These are phyloP conservation scores for Ascaphus truei DNA, from an alignment of 2,113 vertebrate species.

Conservation along the genomic window DNA sequence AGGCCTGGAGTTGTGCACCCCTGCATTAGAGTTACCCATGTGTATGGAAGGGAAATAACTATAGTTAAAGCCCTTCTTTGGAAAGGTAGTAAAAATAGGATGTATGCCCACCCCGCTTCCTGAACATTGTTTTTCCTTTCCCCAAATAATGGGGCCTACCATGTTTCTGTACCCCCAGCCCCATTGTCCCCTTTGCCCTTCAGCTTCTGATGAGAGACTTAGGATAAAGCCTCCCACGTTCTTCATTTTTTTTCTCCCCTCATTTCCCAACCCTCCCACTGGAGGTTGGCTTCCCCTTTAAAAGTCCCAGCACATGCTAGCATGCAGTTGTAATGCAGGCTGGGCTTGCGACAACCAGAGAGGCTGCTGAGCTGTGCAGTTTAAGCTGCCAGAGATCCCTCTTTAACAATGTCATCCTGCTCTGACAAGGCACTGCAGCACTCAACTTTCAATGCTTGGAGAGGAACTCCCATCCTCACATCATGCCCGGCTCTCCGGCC, in stretches of 20 bases:
- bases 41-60: no score
- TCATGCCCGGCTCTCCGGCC: constrained; percentile 11
- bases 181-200: constrained; percentile 30
- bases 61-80: no score
- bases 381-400: constrained; percentile 72
- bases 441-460: constrained; percentile 41
- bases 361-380: constrained; percentile 86
- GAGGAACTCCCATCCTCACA: constrained; percentile 37
- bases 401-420: constrained; percentile 82
- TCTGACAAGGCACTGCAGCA: constrained; percentile 67
- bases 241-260: not conserved
- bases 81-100: no score
- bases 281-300: constrained; percentile 79
- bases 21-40: no score
- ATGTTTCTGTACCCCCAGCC: not conserved
- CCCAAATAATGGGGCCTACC: no score
- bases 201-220: not conserved
- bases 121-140: no score
- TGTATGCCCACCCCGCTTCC: no score
- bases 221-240: not conserved
- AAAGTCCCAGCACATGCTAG: constrained; percentile 76
- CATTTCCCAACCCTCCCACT: constrained; percentile 51
- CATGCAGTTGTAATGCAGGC: constrained; percentile 81
- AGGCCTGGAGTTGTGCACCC: no score
- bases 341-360: constrained; percentile 75